Base-by-base conservation (phyloP, 2,797 vertebrate species). In the Sebastes steindachneri region DNA sequence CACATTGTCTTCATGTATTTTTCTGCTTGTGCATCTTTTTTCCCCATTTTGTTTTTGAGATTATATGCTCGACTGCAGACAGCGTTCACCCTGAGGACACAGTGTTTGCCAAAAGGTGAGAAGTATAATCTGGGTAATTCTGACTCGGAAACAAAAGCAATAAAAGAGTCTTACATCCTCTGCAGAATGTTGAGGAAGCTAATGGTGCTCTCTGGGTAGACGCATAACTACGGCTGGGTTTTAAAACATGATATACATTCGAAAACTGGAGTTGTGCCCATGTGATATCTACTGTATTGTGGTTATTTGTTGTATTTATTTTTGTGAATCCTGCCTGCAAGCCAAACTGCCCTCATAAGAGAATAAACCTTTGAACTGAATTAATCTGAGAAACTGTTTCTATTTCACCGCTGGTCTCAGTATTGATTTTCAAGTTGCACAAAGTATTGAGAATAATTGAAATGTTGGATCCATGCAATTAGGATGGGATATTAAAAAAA, bases 171-270 rank as follows among this genome's bases (percentile, higher is more conserved):
- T 77, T 10, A 59, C 25, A 73, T 72, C 26, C 5, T 53, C 37
- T 77, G 33, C 53, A 71, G 69, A 68, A 48, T 67, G 15, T 59
- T 37, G 59, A 15, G 72, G 54, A 73, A 80, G 41, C 26, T 70
- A 70, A 80, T 73, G 67, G 51, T 58, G 63, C 71, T 82, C 73
- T 74, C 48, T 59, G 23, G 74, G 57, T 68, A 64, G 72, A 68
- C 0, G 2, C 75, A 68, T 10, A 66, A 25, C 71, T n/a, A 37
- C 0, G 1, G 35, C 48, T 59, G 26, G 8, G 3, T 65, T 75
- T 75, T 60, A 19, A 80, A 77, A 33, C 26, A n/a, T 7, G 41
- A 58, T 9, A 58, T 9, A n/a, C 59, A 77, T 48, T 77, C 35
- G 9, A 28, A 58, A 54, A 60, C 33, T 70, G 51, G 31, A 54